phyloP scores from a whole-genome alignment of 2,888 invertebrate genomes.

The Polydrusus pterygomalis region DNA sequence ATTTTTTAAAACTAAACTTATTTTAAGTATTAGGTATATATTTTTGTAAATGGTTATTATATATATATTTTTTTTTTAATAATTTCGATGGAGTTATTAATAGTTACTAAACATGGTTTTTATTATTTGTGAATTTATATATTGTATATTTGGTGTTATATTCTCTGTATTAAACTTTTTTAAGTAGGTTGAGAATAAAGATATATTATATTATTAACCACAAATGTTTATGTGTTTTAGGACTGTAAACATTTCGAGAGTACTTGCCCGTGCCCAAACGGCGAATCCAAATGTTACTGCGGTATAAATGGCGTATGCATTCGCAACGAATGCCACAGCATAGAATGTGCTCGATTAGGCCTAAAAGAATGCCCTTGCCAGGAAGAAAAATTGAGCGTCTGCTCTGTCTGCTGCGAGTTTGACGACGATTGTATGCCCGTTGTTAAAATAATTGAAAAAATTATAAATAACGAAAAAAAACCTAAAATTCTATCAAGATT shows the following conservation, averaged over 20 bases:
- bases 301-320: constrained; percentile 73
- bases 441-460: constrained; percentile 9
- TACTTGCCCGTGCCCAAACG: constrained; percentile 69
- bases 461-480: not conserved
- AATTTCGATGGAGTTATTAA: no score
- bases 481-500: not conserved
- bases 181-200: no score
- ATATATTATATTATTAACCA: no score
- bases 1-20: no score
- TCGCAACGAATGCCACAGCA: constrained; percentile 72
- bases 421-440: constrained; percentile 30
- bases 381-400: constrained; percentile 49
- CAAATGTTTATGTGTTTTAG: constrained; percentile 62
- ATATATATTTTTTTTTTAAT: no score
- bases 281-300: constrained; percentile 67
- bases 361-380: constrained; percentile 72
- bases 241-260: constrained; percentile 68
- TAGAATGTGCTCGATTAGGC: constrained; percentile 73
- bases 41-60: no score
- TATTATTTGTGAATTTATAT: no score
- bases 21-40: no score
- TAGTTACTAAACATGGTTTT: no score
- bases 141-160: no score
- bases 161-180: no score
- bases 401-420: constrained; percentile 58